Evolutionary conservation across 1,140 invertebrate genomes (phyloP).

Genomic region (Saccostrea echinata): DNA sequence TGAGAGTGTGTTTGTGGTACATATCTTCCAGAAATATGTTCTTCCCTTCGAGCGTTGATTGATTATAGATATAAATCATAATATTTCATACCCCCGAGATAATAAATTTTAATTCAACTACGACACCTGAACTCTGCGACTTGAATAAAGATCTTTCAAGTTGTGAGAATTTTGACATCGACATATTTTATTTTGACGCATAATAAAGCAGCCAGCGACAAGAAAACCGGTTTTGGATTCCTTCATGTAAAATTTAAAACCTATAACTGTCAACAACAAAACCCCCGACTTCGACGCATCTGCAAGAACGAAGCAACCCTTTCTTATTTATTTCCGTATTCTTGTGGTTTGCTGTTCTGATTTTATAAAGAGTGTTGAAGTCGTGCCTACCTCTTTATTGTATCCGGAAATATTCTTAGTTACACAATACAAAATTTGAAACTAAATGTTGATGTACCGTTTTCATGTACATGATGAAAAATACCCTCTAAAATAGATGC

Average conservation of each 20-base stretch:
- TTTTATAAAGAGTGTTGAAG: background rate
- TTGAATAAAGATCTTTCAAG: constrained; percentile 35
- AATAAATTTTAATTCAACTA: constrained; percentile 24
- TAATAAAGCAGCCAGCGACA: constrained; percentile 25
- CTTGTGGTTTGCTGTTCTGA: constrained; percentile 18
- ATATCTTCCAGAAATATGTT: constrained; percentile 18
- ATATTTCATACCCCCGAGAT: constrained; percentile 9
- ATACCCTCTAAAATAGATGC: too few relatives aligned
- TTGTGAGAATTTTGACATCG: constrained; percentile 38
- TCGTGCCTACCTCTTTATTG: background rate
- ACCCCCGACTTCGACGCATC: background rate
- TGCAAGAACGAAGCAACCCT: background rate
- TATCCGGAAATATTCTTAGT: background rate
- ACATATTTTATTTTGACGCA: constrained; percentile 39
- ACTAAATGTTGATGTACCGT: too few relatives aligned
- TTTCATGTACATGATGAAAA: too few relatives aligned
- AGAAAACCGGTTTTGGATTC: constrained; percentile 29
- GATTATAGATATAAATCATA: constrained; percentile 18
- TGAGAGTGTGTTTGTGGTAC: constrained; percentile 14
- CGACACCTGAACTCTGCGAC: constrained; percentile 27
- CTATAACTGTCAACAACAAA: constrained; percentile 30
- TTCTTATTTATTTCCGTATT: constrained; percentile 6
- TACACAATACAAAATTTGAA: too few relatives aligned
- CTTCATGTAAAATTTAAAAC: constrained; percentile 35
- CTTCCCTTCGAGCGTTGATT: constrained; percentile 11